These are phyloP conservation scores for Eubasilissa splendida DNA, from an alignment of 2,888 invertebrate species.

Conservation along the genomic window DNA sequence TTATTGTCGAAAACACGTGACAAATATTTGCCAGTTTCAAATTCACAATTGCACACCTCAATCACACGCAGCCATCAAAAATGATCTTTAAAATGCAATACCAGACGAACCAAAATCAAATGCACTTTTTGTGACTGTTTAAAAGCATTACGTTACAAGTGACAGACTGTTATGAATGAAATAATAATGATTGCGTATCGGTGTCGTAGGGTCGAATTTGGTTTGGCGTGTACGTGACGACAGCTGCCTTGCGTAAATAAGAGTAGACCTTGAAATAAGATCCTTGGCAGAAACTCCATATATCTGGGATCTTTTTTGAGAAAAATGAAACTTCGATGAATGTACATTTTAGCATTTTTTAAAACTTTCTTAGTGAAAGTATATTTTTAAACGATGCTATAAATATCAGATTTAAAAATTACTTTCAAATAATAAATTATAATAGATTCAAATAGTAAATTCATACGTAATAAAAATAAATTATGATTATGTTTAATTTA, in stretches of 20 bases:
- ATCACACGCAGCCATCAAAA: not conserved
- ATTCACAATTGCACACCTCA: not conserved
- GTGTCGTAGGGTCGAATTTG: not conserved
- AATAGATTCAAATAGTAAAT: no score
- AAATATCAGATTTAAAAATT: no score
- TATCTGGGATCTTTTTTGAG: slow-evolving; percentile 24
- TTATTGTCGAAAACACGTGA: no score
- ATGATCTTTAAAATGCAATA: not conserved
- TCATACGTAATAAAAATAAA: no score
- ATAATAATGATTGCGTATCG: not conserved
- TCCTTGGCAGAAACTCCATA: slow-evolving; percentile 5
- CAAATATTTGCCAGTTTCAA: slow-evolving; percentile 8
- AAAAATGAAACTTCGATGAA: slow-evolving; percentile 3
- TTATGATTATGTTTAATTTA: no score
- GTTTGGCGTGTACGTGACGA: not conserved
- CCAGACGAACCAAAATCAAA: not conserved
- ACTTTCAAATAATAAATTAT: no score
- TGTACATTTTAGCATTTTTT: no score
- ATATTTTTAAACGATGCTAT: no score
- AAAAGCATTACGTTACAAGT: not conserved
- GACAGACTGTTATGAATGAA: not conserved
- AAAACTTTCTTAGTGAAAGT: no score
- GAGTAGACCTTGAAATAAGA: slow-evolving; percentile 26
- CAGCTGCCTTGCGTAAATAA: slow-evolving; percentile 11
- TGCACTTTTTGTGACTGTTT: not conserved